A percentile compares a stretch with the other conserved stretches of the same genome.
Conservation (phyloP, 1,140 invertebrate genomes). For the Scaptomyza hsui region DNA sequence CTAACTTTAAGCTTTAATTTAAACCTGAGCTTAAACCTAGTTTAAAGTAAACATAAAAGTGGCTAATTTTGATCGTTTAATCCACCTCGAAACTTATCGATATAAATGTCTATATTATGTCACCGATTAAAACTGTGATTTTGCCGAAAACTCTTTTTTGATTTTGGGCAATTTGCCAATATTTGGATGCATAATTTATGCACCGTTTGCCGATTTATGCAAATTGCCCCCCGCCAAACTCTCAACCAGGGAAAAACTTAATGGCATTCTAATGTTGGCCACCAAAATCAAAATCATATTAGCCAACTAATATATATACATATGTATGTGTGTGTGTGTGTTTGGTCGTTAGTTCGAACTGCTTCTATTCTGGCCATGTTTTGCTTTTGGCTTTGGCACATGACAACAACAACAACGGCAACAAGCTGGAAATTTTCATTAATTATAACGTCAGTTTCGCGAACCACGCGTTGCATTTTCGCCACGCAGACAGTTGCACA, state of each 20-base stretch:
- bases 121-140: conserved; percentile 37
- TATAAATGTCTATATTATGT: neutral
- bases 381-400: conserved; percentile 43
- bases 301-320: conserved; percentile 39
- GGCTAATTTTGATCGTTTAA: no score
- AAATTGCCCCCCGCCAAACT: conserved; percentile 46
- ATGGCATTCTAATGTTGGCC: conserved; percentile 75
- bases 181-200: conserved; percentile 71
- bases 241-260: conserved; percentile 44
- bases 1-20: neutral
- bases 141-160: conserved; percentile 21
- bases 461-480: conserved; percentile 48
- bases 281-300: conserved; percentile 80
- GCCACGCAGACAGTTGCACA: conserved; percentile 41
- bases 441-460: conserved; percentile 75
- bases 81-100: neutral
- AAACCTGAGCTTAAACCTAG: neutral
- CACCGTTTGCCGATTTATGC: conserved; percentile 64
- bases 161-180: conserved; percentile 50
- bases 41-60: no score
- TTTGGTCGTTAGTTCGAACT: conserved; percentile 16
- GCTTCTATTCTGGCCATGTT: conserved; percentile 18
- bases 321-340: conserved; percentile 15
- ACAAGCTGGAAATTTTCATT: conserved; percentile 73
- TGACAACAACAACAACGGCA: conserved; percentile 26